phyloP scores from a whole-genome alignment of 1,140 invertebrate genomes.

The Apis florea region DNA sequence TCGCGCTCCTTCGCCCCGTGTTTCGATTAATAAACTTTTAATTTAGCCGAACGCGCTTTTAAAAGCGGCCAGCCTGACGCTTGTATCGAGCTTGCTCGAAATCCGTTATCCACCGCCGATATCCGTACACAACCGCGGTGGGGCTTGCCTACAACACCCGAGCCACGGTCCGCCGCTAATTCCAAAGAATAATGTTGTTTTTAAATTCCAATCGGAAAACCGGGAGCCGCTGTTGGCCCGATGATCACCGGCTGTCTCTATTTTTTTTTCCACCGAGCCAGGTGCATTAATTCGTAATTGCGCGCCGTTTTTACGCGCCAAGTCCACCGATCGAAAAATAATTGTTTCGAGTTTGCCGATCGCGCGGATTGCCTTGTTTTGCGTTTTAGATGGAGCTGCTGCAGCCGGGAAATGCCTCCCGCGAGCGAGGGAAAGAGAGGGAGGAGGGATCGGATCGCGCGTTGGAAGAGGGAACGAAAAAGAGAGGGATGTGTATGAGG shows the following conservation, averaged over 20 bases:
- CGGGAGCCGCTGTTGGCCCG: constrained; percentile 41
- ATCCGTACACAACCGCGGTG: not conserved
- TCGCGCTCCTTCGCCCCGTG: not conserved
- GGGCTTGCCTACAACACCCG: not conserved
- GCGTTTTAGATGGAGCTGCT: constrained; percentile 53
- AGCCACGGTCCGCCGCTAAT: constrained; percentile 53
- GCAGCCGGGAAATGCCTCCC: not conserved
- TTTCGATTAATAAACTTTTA: constrained; percentile 53
- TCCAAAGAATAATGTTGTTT: constrained; percentile 68
- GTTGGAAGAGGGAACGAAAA: not conserved
- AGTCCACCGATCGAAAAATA: constrained; percentile 76
- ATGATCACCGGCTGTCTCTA: constrained; percentile 55
- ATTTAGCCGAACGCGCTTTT: constrained; percentile 40
- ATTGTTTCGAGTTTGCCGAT: constrained; percentile 69
- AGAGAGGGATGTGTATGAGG: not conserved
- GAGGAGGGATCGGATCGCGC: not conserved
- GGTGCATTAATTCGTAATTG: constrained; percentile 74
- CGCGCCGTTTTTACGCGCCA: constrained; percentile 74
- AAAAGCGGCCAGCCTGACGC: constrained; percentile 13
- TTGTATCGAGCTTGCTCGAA: constrained; percentile 42
- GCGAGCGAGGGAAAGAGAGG: not conserved
- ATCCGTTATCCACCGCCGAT: constrained; percentile 41
- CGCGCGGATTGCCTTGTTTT: constrained; percentile 62
- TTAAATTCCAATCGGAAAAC: constrained; percentile 59
- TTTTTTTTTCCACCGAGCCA: constrained; percentile 60